A percentile compares a stretch with the other conserved stretches of the same genome.
Conservation (phyloP, 1,140 invertebrate species). For the Goniozus legneri region DNA sequence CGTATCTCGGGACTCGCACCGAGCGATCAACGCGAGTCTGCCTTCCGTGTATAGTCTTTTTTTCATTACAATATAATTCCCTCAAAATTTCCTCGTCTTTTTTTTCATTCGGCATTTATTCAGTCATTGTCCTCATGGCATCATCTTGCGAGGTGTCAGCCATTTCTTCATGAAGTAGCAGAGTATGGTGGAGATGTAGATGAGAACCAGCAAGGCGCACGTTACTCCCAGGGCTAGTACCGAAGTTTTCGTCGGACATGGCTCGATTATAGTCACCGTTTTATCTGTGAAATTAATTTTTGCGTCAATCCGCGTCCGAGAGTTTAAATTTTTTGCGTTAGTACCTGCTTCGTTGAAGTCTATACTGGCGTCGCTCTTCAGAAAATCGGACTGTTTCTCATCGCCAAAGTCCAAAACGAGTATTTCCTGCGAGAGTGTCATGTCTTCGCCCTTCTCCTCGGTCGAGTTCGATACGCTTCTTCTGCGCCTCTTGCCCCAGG, state of each 20-base stretch:
- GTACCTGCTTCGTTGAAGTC: conserved; percentile 62
- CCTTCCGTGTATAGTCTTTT: conserved; percentile 15
- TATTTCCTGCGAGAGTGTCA: conserved; percentile 92
- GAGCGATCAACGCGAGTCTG: too few relatives aligned
- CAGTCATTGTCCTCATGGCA: conserved; percentile 58
- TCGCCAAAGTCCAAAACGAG: conserved; percentile 87
- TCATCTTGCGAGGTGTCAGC: conserved; percentile 76
- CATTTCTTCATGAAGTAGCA: conserved; percentile 90
- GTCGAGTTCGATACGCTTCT: conserved; percentile 64
- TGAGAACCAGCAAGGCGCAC: conserved; percentile 82
- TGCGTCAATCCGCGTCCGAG: too few relatives aligned
- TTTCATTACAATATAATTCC: too few relatives aligned
- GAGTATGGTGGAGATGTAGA: conserved; percentile 85
- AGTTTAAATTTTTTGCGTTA: conserved; percentile 11
- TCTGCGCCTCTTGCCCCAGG: conserved; percentile 79
- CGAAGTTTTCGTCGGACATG: conserved; percentile 86
- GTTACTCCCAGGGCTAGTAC: conserved; percentile 84
- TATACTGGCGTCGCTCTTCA: conserved; percentile 73
- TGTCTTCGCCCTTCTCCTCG: conserved; percentile 75
- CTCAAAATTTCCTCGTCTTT: conserved; percentile 15
- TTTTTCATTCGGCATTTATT: conserved; percentile 8
- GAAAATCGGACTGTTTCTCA: conserved; percentile 77
- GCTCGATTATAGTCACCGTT: conserved; percentile 80
- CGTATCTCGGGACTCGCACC: too few relatives aligned
- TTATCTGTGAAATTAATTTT: conserved; percentile 76